Percentiles rank a stretch among this genome's conserved stretches.
phyloP scores from a whole-genome alignment of 2,888 invertebrate species.

The Ichneumon xanthorius region DNA sequence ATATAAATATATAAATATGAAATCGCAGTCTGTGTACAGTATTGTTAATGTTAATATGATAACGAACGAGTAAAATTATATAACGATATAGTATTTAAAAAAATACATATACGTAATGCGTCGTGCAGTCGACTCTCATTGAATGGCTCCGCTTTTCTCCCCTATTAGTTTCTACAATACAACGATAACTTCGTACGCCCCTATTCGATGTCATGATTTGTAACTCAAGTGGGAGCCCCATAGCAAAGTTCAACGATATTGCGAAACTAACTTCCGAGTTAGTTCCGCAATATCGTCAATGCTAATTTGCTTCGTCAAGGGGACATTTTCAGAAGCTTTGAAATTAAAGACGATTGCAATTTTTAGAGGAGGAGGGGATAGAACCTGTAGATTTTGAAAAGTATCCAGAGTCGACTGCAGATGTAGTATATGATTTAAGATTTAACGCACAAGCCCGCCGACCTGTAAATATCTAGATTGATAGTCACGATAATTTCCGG shows the following conservation, averaged over 20 bases:
- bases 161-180: not conserved
- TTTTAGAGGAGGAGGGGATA: not conserved
- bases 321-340: not conserved
- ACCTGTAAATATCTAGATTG: slow-evolving; percentile 65
- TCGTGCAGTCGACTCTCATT: slow-evolving; percentile 19
- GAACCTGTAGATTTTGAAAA: not conserved
- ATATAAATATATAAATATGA: slow-evolving; percentile 39
- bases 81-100: slow-evolving; percentile 39
- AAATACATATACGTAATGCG: slow-evolving; percentile 38
- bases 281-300: not conserved
- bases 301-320: not conserved
- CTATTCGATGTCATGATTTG: not conserved
- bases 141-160: not conserved
- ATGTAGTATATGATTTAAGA: slow-evolving; percentile 36
- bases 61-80: slow-evolving; percentile 53
- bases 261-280: too few relatives aligned
- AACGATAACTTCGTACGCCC: not conserved
- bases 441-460: slow-evolving; percentile 56
- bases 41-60: slow-evolving; percentile 63
- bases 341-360: not conserved
- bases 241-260: not conserved
- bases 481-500: slow-evolving; percentile 50
- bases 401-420: slow-evolving; percentile 26
- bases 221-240: not conserved
- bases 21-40: slow-evolving; percentile 65